Conservation (phyloP, 1,140 invertebrate genomes). For the Temnothorax longispinosus region DNA sequence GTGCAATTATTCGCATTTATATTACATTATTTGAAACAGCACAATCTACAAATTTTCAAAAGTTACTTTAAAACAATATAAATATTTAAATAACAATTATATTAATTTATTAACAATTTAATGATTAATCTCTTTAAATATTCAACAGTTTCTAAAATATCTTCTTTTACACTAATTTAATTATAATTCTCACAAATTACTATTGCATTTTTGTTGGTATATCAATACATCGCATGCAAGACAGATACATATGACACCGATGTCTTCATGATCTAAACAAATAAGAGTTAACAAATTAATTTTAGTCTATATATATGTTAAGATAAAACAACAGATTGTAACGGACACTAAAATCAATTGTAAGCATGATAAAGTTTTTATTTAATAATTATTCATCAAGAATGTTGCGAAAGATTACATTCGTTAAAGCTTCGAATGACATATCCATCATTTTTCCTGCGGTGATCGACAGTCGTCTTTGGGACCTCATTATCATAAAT, state of each 20-base stretch:
- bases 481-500: conserved; percentile 53
- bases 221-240: conserved; percentile 57
- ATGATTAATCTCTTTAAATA: not conserved
- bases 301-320: not conserved
- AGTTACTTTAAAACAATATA: not conserved
- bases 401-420: not conserved
- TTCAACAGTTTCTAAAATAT: conserved; percentile 10
- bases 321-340: not conserved
- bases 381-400: not conserved
- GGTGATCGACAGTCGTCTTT: conserved; percentile 41
- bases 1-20: not conserved
- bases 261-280: conserved; percentile 50
- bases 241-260: conserved; percentile 54
- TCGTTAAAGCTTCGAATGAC: conserved; percentile 48
- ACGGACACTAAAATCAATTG: not conserved
- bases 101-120: conserved; percentile 29
- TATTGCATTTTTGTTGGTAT: not conserved
- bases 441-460: conserved; percentile 52
- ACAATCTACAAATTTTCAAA: not conserved
- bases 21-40: not conserved
- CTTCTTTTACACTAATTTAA: not conserved
- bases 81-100: not conserved
- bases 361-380: conserved; percentile 4
- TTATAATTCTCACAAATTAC: not conserved
- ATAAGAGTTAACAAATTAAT: not conserved